A percentile compares a stretch with the other conserved stretches of the same genome.
Conservation (phyloP, 1,140 invertebrate genomes). For the Drosophila bocqueti region DNA sequence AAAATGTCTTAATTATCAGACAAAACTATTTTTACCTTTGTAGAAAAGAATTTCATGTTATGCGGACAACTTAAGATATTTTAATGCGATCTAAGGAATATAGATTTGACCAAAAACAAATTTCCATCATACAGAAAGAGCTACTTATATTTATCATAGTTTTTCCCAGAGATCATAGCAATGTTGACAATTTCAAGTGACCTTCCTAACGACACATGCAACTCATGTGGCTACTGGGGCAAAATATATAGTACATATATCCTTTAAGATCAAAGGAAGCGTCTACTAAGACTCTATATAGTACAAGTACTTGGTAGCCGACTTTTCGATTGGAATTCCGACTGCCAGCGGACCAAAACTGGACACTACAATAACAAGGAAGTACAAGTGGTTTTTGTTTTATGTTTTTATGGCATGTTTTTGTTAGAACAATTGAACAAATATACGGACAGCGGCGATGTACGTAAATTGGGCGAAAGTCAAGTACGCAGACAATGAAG, state of each 20-base stretch:
- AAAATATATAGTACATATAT: not conserved
- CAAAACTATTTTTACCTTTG: no score
- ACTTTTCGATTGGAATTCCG: slow-evolving; percentile 7
- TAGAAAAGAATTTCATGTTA: no score
- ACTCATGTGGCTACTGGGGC: slow-evolving; percentile 50
- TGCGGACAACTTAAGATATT: no score
- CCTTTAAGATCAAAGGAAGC: slow-evolving; percentile 51
- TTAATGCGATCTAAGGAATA: no score
- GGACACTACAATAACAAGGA: slow-evolving; percentile 57
- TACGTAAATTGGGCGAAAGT: slow-evolving; percentile 75
- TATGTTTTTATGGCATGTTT: slow-evolving; percentile 69
- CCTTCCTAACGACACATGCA: slow-evolving; percentile 50
- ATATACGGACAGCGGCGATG: slow-evolving; percentile 21
- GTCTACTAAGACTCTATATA: slow-evolving; percentile 3
- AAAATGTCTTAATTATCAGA: no score
- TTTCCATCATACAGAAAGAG: no score
- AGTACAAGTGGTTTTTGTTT: slow-evolving; percentile 51
- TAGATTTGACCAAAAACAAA: no score
- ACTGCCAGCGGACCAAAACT: slow-evolving; percentile 30
- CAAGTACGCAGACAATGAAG: slow-evolving; percentile 80
- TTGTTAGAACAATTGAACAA: slow-evolving; percentile 79
- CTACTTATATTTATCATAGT: not conserved
- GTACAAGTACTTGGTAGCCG: slow-evolving; percentile 12
- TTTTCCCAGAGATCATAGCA: not conserved
- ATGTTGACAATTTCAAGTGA: slow-evolving; percentile 5